phyloP scores from a whole-genome alignment of 2,797 vertebrate genomes.

The Rhinella marina region DNA sequence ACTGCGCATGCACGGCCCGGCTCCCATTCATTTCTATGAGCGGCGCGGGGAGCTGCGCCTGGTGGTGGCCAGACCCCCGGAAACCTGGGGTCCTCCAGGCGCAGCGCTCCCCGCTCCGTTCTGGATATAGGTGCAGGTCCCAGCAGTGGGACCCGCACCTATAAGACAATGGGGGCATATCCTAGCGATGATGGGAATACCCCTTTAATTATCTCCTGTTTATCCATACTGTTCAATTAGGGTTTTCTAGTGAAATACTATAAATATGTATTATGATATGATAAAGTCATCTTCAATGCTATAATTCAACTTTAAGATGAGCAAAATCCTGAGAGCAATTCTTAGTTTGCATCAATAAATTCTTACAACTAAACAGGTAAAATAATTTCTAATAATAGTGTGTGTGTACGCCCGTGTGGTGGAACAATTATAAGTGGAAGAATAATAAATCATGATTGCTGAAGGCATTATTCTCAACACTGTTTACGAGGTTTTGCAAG shows the following conservation, averaged over 20 bases:
- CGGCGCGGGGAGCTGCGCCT: no score
- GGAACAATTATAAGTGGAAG: background rate
- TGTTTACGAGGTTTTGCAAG: background rate
- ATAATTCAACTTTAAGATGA: background rate
- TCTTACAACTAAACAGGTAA: background rate
- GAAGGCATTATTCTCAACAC: background rate
- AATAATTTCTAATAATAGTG: background rate
- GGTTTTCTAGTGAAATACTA: background rate
- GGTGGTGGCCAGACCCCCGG: no score
- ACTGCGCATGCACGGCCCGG: no score
- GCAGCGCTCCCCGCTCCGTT: no score
- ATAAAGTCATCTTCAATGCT: background rate
- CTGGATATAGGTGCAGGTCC: no score
- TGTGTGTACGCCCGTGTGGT: background rate
- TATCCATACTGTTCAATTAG: no score
- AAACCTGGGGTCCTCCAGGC: no score
- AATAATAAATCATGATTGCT: background rate
- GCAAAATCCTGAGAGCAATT: background rate
- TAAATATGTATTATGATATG: no score
- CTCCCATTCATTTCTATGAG: no score
- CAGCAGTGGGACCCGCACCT: no score
- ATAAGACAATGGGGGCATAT: no score
- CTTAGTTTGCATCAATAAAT: background rate
- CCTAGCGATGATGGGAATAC: no score
- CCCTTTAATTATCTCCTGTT: background rate